Evolutionary conservation across 1,140 invertebrate genomes (phyloP), one percentile per base, ranked within the genome.

Genomic region (Drosophila tani): DNA sequence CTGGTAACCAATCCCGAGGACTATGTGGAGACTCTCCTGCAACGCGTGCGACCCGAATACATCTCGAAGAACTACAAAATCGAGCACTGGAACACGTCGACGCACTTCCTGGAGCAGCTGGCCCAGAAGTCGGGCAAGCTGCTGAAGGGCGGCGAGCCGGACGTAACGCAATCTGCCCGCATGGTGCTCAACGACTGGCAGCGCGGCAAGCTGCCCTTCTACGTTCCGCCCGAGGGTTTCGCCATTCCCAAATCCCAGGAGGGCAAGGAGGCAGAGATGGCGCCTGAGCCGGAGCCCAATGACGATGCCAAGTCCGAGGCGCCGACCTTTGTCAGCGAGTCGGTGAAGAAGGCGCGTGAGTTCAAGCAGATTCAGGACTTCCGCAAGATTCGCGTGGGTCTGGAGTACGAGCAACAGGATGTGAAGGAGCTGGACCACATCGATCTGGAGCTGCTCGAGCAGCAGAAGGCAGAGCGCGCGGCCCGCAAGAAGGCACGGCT

Each of bases 181-280:
- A 99, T 99, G 97, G 95, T 99, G 4, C 94, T 99, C 0, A 99
- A 99, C 94, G 99, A 99, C 93, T 99, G 97, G 96, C 99, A 99
- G 93, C 95, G 99, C 86, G 99, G 99, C 14, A 99, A 98, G 93
- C 93, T 99, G 45, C 99, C 99, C 0, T 99, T 97, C 93, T 99
- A 98, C 94, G 96, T 98, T 1, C 94, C 95, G 56, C 99, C 98
- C 12, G 95, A 96, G 62, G 96, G 95, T 14, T 97, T 95, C 93
- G 96, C 96, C 92, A 91, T 94, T 53, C 96, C 96, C 14, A 79
- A 91, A 92, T 78, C 94, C 0, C 78, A 87, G 38, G 55, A 73
- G 40, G 65, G 63, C 59, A 80, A 82, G 64, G 11, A 63, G 58
- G 59, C 60, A 51, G 64, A 40, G n/a, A 66, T 82, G 60, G 75